These are phyloP conservation scores for Noctua janthe DNA, from an alignment of 2,888 invertebrate species.

Conservation along the genomic window DNA sequence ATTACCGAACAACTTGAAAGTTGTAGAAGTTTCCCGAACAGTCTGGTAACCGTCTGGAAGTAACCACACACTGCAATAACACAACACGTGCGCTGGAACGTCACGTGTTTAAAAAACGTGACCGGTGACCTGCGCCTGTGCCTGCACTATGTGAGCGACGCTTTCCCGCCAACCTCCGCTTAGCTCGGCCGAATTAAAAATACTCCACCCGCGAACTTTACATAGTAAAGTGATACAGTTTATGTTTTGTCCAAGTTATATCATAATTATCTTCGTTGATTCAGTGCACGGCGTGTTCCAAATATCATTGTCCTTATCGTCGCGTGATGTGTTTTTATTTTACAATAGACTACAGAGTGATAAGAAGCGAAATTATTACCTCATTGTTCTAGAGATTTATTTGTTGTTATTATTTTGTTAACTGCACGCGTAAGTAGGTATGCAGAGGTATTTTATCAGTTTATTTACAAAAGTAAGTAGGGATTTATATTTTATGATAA, in stretches of 20 bases:
- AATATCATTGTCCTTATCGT: constrained; percentile 48
- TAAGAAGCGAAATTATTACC: constrained; percentile 22
- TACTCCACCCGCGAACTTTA: background rate
- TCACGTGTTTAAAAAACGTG: constrained; percentile 83
- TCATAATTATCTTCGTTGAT: constrained; percentile 47
- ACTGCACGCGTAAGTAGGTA: background rate
- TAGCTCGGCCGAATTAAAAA: constrained; percentile 65
- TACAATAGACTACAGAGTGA: constrained; percentile 24
- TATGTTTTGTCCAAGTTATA: constrained; percentile 48
- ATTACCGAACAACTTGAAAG: constrained; percentile 16
- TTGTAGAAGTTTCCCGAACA: constrained; percentile 52
- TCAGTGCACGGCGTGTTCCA: constrained; percentile 49
- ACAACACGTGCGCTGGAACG: constrained; percentile 73
- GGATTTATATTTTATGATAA: constrained; percentile 3
- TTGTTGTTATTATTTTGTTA: constrained; percentile 6
- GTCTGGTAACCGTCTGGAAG: constrained; percentile 45
- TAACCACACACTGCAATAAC: constrained; percentile 58
- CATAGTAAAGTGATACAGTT: background rate
- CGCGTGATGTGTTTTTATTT: constrained; percentile 33
- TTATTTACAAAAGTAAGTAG: constrained; percentile 15
- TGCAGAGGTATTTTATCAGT: background rate
- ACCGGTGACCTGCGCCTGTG: constrained; percentile 58
- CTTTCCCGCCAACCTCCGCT: constrained; percentile 64
- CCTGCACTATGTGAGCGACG: constrained; percentile 61
- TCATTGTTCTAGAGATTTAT: constrained; percentile 22